Base-by-base conservation (phyloP, 1,140 invertebrate genomes). In the Musca vetustissima region DNA sequence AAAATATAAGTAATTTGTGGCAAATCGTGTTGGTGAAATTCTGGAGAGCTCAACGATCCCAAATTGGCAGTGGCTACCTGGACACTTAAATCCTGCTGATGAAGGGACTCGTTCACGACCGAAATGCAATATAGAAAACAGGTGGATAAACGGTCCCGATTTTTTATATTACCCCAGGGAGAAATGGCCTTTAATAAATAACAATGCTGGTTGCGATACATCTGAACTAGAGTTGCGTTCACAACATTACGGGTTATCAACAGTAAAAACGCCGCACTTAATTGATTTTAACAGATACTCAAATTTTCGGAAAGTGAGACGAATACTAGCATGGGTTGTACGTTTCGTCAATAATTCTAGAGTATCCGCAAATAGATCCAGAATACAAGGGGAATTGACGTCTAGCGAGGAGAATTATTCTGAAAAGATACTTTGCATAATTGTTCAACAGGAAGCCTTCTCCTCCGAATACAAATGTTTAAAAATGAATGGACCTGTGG, bases 81-180 rank as follows among this genome's bases (percentile, higher is more conserved):
- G 76, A 11, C 22, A 32, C 43, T 48, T 73, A 32, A 82, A 83
- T 21, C 76, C 79, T 0, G 78, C 76, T 0, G 81, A 82, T 69
- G 36, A 73, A 25, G 68, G 36, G 13, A 69, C 68, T 7, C 21
- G 69, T 24, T 47, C 19, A 17, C 13, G 25, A 25, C 36, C 64
- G n/a, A 66, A 66, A 17, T 66, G 28, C 28, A 28, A 28, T 15
- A 6, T 7, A 22, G 32, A 43, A 43, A 28, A 15, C n/a, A 17
- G 64, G 21, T 67, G 66, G 66, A 52, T 24, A 17, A 67, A 53
- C 28, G 66, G 47, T 9, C 64, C 64, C 17, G 36, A 49, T n/a
- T 49, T 48, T 25, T 43, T 48, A 15, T 21, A 50, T 3, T 11
- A 22, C 11, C 4, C 13, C 13, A 15, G 53, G 25, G 24, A 52